Percentiles rank a stretch among this genome's conserved stretches.
Evolutionary conservation across 2,888 invertebrate species (phyloP).

Genomic region (Spicauda simplicius): DNA sequence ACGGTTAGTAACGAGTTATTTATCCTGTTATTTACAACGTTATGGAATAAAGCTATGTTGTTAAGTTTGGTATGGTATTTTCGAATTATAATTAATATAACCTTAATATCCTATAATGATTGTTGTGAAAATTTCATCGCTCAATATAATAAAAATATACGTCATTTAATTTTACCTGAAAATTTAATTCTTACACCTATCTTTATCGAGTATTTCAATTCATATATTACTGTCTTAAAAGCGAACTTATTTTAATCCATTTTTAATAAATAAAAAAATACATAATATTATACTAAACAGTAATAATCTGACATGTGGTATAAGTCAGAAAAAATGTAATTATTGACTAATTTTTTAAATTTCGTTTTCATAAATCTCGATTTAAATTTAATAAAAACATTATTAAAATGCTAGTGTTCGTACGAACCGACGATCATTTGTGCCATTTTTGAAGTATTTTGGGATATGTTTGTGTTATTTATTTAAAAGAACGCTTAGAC

Average conservation of each 20-base stretch:
- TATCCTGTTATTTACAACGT: slow-evolving; percentile 24
- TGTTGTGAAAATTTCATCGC: neutral
- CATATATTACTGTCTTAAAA: neutral
- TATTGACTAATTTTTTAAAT: neutral
- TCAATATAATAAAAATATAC: neutral
- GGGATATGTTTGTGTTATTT: neutral
- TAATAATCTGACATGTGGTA: neutral
- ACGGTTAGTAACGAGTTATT: slow-evolving; percentile 13
- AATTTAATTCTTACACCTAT: neutral
- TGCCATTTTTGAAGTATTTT: neutral
- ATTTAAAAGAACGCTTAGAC: neutral
- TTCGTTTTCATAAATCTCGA: neutral
- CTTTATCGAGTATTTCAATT: neutral
- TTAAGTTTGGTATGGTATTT: slow-evolving; percentile 39
- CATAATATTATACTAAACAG: neutral
- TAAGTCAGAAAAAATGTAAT: neutral
- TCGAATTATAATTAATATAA: slow-evolving; percentile 4
- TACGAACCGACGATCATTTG: neutral
- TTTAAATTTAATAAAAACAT: neutral
- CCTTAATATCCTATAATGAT: neutral
- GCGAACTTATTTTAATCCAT: neutral
- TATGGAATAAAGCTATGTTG: slow-evolving; percentile 36
- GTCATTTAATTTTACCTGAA: neutral
- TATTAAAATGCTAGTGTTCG: neutral
- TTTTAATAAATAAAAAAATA: slow-evolving; percentile 9